These are phyloP conservation scores for Centruroides sculpturatus DNA, from an alignment of 1,140 invertebrate species.

Conservation along the genomic window DNA sequence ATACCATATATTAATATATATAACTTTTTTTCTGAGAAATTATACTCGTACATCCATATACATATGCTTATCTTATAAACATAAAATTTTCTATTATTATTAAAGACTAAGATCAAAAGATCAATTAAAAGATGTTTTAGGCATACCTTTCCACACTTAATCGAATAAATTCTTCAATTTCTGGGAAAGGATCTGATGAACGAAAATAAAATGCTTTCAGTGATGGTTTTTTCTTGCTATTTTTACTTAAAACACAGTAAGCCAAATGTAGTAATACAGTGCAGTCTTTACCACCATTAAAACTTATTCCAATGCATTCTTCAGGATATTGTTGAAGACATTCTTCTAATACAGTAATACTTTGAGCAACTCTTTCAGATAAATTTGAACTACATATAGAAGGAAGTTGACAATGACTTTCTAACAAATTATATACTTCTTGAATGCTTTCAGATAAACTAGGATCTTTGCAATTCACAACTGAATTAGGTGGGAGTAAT, in stretches of 20 bases:
- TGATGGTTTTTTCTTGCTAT: conserved; percentile 26
- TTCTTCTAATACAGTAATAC: conserved; percentile 24
- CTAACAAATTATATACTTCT: background rate
- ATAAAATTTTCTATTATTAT: no score
- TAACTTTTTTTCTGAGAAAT: no score
- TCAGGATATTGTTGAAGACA: conserved; percentile 37
- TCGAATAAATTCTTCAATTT: conserved; percentile 71
- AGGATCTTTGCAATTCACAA: conserved; percentile 20
- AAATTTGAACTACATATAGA: background rate
- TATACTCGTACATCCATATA: no score
- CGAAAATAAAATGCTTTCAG: conserved; percentile 59
- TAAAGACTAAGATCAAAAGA: no score
- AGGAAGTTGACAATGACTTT: conserved; percentile 13
- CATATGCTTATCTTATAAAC: no score
- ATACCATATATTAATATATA: no score
- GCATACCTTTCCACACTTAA: conserved; percentile 40
- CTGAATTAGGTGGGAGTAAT: conserved; percentile 25
- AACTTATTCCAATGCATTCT: conserved; percentile 69
- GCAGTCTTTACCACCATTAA: conserved; percentile 97
- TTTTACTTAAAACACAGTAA: conserved; percentile 41
- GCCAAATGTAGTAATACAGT: conserved; percentile 71
- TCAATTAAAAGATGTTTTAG: background rate
- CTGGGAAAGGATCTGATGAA: conserved; percentile 58
- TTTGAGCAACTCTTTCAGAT: background rate
- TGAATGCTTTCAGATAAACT: background rate